phyloP scores from a whole-genome alignment of 2,888 invertebrate genomes.

The Epicampocera succincta region DNA sequence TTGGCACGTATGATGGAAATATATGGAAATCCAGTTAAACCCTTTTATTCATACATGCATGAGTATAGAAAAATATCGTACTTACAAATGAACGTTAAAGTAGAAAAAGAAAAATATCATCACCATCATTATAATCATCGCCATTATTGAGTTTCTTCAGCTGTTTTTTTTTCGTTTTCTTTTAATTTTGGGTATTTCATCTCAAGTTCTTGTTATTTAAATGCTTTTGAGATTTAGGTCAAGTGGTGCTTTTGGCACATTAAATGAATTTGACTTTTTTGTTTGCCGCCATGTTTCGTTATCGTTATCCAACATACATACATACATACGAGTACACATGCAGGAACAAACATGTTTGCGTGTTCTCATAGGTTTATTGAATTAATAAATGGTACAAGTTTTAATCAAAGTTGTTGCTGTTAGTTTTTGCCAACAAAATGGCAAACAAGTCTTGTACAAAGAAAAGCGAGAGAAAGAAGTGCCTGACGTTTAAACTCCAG shows the following conservation, averaged over 20 bases:
- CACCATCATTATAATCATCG: slow-evolving; percentile 44
- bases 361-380: slow-evolving; percentile 15
- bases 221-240: slow-evolving; percentile 45
- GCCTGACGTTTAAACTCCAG: too few relatives aligned
- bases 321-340: not conserved
- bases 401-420: slow-evolving; percentile 41
- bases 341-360: not conserved
- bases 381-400: slow-evolving; percentile 26
- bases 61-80: not conserved
- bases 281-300: not conserved
- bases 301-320: too few relatives aligned
- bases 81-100: slow-evolving; percentile 1
- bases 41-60: slow-evolving; percentile 1
- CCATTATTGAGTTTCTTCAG: slow-evolving; percentile 42
- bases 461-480: too few relatives aligned
- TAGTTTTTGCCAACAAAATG: not conserved
- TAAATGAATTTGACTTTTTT: slow-evolving; percentile 35
- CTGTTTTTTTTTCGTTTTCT: slow-evolving; percentile 9
- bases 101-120: slow-evolving; percentile 40
- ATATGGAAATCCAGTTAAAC: slow-evolving; percentile 14
- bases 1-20: slow-evolving; percentile 31
- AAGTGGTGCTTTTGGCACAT: slow-evolving; percentile 57
- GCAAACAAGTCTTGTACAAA: too few relatives aligned
- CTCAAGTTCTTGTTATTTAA: slow-evolving; percentile 27
- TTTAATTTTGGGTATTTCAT: slow-evolving; percentile 27